Percentiles rank a stretch among this genome's conserved stretches.
Conservation (phyloP, 2,113 vertebrate genomes). For the Cyanoderma ruficeps region DNA sequence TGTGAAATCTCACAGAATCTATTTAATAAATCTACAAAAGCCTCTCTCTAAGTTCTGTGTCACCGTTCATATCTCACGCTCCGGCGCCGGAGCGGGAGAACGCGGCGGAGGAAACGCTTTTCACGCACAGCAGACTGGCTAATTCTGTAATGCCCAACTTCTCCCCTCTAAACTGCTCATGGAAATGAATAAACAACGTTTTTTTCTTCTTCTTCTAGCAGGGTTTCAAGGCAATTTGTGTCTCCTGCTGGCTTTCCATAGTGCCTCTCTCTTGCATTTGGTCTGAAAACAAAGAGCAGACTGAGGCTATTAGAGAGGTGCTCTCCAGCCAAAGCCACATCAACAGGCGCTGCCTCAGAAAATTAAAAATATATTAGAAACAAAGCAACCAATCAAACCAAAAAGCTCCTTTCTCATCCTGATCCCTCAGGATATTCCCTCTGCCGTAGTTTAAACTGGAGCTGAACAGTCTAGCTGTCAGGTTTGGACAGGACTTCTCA, state of each 20-base stretch:
- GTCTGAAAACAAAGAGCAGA: conserved; percentile 7
- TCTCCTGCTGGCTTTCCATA: background rate
- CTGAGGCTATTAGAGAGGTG: background rate
- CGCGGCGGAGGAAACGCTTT: background rate
- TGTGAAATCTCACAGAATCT: conserved; percentile 42
- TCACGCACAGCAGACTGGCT: background rate
- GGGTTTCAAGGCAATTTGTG: conserved; percentile 9
- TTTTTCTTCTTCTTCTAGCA: background rate
- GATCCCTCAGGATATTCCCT: background rate
- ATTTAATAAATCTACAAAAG: conserved; percentile 35
- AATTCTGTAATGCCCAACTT: conserved; percentile 8
- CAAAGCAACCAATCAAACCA: background rate
- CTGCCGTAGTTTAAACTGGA: background rate
- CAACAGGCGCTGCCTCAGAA: background rate
- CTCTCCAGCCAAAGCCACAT: conserved; percentile 28
- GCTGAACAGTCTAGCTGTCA: background rate
- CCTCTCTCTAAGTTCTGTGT: background rate
- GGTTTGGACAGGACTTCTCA: background rate
- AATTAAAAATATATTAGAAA: conserved; percentile 17
- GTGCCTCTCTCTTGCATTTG: background rate
- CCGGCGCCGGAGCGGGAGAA: background rate
- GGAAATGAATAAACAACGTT: background rate
- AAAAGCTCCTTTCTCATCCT: background rate
- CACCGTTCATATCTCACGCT: conserved; percentile 22
- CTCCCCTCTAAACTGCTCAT: background rate